These are phyloP conservation scores for Trialeurodes vaporariorum DNA, from an alignment of 1,140 invertebrate species.

Conservation along the genomic window DNA sequence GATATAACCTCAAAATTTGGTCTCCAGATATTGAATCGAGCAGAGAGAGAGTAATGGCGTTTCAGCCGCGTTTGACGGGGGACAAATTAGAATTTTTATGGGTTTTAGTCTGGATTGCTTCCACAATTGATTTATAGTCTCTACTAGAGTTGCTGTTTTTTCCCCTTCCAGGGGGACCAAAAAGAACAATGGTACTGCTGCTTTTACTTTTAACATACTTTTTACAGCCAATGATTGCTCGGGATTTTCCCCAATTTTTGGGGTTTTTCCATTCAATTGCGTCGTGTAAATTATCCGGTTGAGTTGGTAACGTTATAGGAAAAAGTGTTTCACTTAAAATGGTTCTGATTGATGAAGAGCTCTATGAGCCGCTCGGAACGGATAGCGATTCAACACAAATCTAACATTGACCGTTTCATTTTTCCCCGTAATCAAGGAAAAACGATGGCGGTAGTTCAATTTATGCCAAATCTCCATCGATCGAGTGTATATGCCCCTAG, in stretches of 20 bases:
- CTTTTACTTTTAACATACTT: background rate
- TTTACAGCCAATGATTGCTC: background rate
- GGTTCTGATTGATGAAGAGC: background rate
- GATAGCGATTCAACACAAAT: background rate
- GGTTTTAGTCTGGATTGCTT: background rate
- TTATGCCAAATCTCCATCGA: no score
- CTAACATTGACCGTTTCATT: background rate
- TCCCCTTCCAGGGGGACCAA: background rate
- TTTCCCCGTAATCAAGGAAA: no score
- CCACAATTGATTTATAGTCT: background rate
- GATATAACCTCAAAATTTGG: background rate
- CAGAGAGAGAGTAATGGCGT: background rate
- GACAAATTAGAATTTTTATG: background rate
- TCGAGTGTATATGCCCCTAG: no score
- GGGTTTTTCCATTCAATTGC: background rate
- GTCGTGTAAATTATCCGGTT: background rate
- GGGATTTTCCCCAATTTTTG: background rate
- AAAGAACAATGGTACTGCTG: conserved; percentile 46
- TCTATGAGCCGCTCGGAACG: background rate
- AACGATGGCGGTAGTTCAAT: no score
- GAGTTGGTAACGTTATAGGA: background rate
- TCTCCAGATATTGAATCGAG: background rate
- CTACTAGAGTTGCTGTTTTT: background rate
- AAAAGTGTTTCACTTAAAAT: background rate
- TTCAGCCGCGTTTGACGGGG: background rate